Percentiles rank a stretch among this genome's conserved stretches.
phyloP scores from a whole-genome alignment of 2,797 vertebrate species.

The Heliangelus exortis region DNA sequence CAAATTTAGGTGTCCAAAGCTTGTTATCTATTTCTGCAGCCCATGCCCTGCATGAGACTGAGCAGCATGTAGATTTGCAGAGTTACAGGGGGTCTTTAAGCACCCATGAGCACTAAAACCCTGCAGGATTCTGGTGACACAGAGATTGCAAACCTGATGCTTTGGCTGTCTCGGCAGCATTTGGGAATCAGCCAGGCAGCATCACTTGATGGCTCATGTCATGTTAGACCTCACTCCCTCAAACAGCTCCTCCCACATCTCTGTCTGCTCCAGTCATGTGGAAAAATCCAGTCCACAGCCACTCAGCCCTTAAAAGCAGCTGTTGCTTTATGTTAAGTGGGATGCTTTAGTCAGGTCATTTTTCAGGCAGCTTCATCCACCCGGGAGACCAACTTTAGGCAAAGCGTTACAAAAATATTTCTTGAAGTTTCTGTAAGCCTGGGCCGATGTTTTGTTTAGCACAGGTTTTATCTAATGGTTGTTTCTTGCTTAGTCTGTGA shows the following conservation, averaged over 20 bases:
- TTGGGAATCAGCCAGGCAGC: not conserved
- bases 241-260: not conserved
- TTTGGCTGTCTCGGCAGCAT: not conserved
- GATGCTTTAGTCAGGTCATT: not conserved
- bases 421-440: not conserved
- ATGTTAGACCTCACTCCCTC: rapidly evolving
- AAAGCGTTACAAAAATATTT: not conserved
- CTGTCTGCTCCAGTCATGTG: not conserved
- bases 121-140: not conserved
- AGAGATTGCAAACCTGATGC: not conserved
- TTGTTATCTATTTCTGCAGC: not conserved
- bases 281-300: not conserved
- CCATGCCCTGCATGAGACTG: too few relatives aligned
- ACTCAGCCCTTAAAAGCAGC: not conserved
- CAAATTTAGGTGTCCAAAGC: not conserved
- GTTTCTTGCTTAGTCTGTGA: not conserved
- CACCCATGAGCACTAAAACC: not conserved
- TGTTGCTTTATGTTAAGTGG: not conserved
- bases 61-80: not conserved
- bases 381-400: not conserved
- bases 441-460: not conserved
- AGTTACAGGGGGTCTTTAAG: not conserved
- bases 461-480: not conserved
- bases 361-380: not conserved
- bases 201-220: not conserved